Evolutionary conservation across 2,888 invertebrate genomes (phyloP).

Genomic region (Ochropacha duplaris): DNA sequence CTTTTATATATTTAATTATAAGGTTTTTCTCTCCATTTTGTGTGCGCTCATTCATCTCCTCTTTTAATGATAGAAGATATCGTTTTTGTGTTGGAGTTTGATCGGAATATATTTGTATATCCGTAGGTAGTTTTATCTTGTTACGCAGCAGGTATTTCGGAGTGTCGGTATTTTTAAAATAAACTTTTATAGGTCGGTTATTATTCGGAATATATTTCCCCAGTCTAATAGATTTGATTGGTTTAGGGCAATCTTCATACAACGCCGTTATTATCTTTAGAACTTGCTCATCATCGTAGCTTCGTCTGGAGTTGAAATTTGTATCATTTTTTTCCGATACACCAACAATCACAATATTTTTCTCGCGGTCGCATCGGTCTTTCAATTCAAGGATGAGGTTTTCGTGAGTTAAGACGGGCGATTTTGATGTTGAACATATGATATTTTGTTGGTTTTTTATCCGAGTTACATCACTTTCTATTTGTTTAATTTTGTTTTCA

Average conservation of each 20-base stretch:
- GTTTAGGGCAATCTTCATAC: constrained; percentile 16
- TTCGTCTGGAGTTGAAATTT: constrained; percentile 11
- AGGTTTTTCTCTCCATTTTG: constrained; percentile 25
- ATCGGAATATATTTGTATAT: constrained; percentile 25
- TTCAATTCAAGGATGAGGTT: constrained; percentile 8
- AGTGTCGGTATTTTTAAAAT: constrained; percentile 12
- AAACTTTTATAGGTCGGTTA: constrained; percentile 25
- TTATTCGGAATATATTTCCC: constrained; percentile 24
- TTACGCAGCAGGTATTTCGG: constrained; percentile 20
- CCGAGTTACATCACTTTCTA: constrained; percentile 13
- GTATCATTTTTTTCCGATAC: constrained; percentile 19
- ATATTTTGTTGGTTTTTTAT: constrained; percentile 7
- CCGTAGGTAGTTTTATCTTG: constrained; percentile 16
- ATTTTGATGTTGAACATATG: constrained; percentile 10
- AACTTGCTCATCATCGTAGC: constrained; percentile 16
- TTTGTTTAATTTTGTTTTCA: constrained; percentile 12
- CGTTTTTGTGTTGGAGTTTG: constrained; percentile 26
- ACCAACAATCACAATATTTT: constrained; percentile 29
- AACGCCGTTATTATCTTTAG: constrained; percentile 12
- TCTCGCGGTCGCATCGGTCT: constrained; percentile 23
- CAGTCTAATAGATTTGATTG: constrained; percentile 21
- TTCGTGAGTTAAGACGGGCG: constrained; percentile 15
- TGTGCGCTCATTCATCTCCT: constrained; percentile 18
- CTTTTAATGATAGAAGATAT: constrained; percentile 17
- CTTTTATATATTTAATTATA: constrained; percentile 32